Evolutionary conservation across 1,140 invertebrate genomes (phyloP), one percentile per base, ranked within the genome.

Genomic region (Ceratosolen solmsi): DNA sequence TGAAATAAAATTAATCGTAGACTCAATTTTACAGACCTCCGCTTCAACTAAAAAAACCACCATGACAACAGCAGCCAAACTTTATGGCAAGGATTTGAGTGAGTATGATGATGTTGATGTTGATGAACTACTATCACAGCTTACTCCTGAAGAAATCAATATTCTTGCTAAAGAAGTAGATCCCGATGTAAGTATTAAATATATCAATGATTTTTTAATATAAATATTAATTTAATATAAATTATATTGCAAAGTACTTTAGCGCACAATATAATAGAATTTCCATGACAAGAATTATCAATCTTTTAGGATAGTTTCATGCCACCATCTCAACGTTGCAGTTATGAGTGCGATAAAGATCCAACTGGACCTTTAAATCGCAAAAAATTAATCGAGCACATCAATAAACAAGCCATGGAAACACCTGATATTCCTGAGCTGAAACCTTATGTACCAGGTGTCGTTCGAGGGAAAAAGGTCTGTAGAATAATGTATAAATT

Each of bases 111-210:
- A 99, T 90, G 95, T 99, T 87, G 98, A 99, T 91, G 96, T 99
- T 80, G 99, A 99, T 90, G 96, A 98, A 86, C 92, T 99, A n/a
- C 92, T 99, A 84, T 93, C 96, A 56, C 97, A 99, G 88, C 93
- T 99, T 68, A 96, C 98, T 79, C 94, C 96, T 22, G 98, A 99
- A 90, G 99, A 99, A 93, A 95, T 99, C 72, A 98, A 98, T 86
- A 97, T 99, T 91, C 93, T 99, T 82, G 98, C 98, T 86, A 98
- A 97, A 92, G 98, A 99, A 94, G 98, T 99, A 82, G 99, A 99
- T 94, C 98, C 99, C 85, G 98, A 99, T 94, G 98, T 99, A 93
- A 98, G 97, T 87, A n/a, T 77, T 94, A 79, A n/a, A n/a, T n/a
- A 49, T 72, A 72, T 15, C 13, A 68, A 27, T 58, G 13, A 8